Evolutionary conservation across 2,797 vertebrate genomes (phyloP).

Genomic region (Protonibea diacanthus): DNA sequence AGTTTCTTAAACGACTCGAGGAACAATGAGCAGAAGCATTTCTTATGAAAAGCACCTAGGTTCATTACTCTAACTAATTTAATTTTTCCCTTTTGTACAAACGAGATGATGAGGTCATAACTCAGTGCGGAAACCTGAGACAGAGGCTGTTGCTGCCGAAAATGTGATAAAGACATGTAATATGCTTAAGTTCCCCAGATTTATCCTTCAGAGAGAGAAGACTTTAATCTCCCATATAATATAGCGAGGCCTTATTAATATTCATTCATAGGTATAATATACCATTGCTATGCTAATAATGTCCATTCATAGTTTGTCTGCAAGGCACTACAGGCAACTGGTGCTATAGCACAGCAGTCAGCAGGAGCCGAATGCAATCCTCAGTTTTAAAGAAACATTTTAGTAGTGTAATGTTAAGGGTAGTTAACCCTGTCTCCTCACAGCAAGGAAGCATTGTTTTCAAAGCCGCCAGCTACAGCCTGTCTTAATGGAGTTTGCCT

Average conservation of each 20-base stretch:
- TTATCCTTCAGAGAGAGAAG: conserved; percentile 74
- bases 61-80: conserved; percentile 87
- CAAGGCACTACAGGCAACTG: conserved; percentile 30
- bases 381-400: conserved; percentile 4
- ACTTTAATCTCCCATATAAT: conserved; percentile 74
- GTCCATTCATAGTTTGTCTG: conserved; percentile 45
- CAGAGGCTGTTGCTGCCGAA: conserved; percentile 76
- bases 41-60: conserved; percentile 78
- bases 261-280: conserved; percentile 63
- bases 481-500: not conserved
- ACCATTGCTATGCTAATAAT: conserved; percentile 54
- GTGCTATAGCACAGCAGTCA: conserved; percentile 21
- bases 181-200: conserved; percentile 82
- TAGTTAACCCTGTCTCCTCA: conserved; percentile 27
- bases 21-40: conserved; percentile 77
- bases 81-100: conserved; percentile 86
- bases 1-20: conserved; percentile 79
- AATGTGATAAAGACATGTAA: conserved; percentile 84
- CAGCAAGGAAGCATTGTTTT: conserved; percentile 1
- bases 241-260: conserved; percentile 64
- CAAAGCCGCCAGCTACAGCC: not conserved
- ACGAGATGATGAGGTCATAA: conserved; percentile 85
- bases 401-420: conserved; percentile 9
- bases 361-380: conserved; percentile 11
- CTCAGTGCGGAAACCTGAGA: conserved; percentile 77